These are phyloP conservation scores for Centroberyx gerrardi DNA, from an alignment of 2,797 vertebrate species.

Conservation along the genomic window DNA sequence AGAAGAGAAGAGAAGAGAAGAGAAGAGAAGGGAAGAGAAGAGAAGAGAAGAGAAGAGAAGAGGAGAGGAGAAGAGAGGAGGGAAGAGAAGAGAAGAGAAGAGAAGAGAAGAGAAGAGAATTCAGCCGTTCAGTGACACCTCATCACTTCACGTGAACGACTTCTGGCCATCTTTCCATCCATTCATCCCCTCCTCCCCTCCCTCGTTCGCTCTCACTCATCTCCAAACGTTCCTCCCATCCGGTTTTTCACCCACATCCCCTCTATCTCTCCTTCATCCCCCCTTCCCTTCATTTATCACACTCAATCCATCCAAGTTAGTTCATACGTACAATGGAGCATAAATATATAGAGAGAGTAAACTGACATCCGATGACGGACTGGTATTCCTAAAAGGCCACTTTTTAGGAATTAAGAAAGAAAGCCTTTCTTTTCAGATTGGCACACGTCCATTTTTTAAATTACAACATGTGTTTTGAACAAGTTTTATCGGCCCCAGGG, in stretches of 20 bases:
- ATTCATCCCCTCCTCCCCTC: conserved; percentile 19
- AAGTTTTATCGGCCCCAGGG: conserved; percentile 29
- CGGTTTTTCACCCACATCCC: conserved; percentile 32
- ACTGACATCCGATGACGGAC: conserved; percentile 33
- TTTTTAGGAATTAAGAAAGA: conserved; percentile 23
- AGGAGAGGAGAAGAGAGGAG: not conserved
- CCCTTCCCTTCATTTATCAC: conserved; percentile 55
- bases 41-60: conserved; percentile 9
- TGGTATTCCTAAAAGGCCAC: not conserved
- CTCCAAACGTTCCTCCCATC: conserved; percentile 29
- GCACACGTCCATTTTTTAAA: conserved; percentile 31
- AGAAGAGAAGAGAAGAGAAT: conserved; percentile 10
- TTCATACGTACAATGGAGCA: conserved; percentile 22
- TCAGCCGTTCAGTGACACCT: conserved; percentile 53
- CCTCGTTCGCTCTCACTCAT: conserved; percentile 36
- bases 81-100: not conserved
- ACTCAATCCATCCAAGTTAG: conserved; percentile 47
- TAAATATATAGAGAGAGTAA: conserved; percentile 24
- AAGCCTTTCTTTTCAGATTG: conserved; percentile 34
- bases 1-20: not conserved
- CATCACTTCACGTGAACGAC: conserved; percentile 53
- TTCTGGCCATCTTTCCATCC: conserved; percentile 35
- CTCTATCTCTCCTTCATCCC: conserved; percentile 15
- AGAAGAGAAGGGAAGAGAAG: not conserved
- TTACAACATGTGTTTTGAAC: conserved; percentile 35